Evolutionary conservation across 1,140 invertebrate genomes (phyloP).

Genomic region (Thaumatotibia leucotreta): DNA sequence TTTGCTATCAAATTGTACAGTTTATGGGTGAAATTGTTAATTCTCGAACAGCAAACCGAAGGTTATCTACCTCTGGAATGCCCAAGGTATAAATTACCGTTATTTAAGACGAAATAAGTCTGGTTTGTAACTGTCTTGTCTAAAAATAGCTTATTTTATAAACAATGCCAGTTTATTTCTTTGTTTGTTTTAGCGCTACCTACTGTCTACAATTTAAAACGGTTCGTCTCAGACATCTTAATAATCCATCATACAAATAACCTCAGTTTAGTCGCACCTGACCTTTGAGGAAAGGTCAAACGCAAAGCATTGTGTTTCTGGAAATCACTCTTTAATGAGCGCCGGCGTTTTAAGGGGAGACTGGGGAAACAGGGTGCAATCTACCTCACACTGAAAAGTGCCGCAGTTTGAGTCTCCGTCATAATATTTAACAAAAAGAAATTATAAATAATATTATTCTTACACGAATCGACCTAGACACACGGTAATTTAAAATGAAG

Average conservation of each 20-base stretch:
- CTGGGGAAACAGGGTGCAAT: background rate
- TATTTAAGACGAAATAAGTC: too few relatives aligned
- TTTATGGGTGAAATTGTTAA: too few relatives aligned
- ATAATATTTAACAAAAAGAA: too few relatives aligned
- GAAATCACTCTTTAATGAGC: constrained; percentile 11
- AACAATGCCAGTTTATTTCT: background rate
- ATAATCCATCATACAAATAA: background rate
- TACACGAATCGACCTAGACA: too few relatives aligned
- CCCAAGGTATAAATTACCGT: too few relatives aligned
- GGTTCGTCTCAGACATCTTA: background rate
- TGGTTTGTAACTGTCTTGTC: background rate
- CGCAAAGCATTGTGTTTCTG: constrained; percentile 9
- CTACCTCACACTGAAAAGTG: background rate
- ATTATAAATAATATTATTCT: too few relatives aligned
- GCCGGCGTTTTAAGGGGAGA: constrained; percentile 1
- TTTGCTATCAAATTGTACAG: too few relatives aligned
- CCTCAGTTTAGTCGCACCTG: background rate
- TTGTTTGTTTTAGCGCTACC: background rate
- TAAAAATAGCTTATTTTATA: background rate
- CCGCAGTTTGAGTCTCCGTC: too few relatives aligned
- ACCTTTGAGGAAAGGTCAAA: constrained; percentile 6
- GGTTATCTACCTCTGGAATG: too few relatives aligned
- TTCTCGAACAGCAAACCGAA: too few relatives aligned
- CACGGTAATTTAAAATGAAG: too few relatives aligned
- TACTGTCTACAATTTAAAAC: background rate